These are phyloP conservation scores for Athalia circularis DNA, from an alignment of 2,888 invertebrate genomes.

Conservation along the genomic window DNA sequence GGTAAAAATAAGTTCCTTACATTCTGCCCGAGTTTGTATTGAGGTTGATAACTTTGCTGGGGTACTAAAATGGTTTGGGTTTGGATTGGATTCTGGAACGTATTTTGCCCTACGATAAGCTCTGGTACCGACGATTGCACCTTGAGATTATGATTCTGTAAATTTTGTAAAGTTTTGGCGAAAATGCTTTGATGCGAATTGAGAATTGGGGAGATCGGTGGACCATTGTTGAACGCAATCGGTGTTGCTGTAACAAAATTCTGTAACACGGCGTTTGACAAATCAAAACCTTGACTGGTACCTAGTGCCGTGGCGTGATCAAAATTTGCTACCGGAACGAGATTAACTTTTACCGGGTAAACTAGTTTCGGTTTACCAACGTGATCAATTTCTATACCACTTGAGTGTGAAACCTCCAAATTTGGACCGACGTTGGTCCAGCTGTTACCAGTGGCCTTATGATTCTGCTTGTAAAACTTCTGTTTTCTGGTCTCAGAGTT, in stretches of 20 bases:
- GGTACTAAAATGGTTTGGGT: constrained; percentile 62
- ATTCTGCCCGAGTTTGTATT: constrained; percentile 56
- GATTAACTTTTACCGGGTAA: constrained; percentile 66
- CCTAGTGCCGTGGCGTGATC: constrained; percentile 74
- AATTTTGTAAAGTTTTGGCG: constrained; percentile 47
- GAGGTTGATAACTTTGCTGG: constrained; percentile 52
- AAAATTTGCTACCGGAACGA: constrained; percentile 69
- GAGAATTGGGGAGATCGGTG: constrained; percentile 57
- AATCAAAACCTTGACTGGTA: constrained; percentile 74
- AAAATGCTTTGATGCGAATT: constrained; percentile 56
- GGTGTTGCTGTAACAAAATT: constrained; percentile 60
- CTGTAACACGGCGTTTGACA: constrained; percentile 71
- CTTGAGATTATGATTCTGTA: constrained; percentile 55
- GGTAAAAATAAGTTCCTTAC: constrained; percentile 59
- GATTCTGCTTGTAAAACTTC: constrained; percentile 49
- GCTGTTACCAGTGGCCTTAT: constrained; percentile 38
- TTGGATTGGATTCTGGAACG: constrained; percentile 63
- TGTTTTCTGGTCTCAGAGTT: constrained; percentile 46
- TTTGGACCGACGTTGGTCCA: constrained; percentile 69
- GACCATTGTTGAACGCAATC: constrained; percentile 29
- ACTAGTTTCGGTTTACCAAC: constrained; percentile 67
- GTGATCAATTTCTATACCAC: constrained; percentile 65
- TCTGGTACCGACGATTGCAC: constrained; percentile 63
- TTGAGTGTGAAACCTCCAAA: constrained; percentile 65
- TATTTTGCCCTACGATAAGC: constrained; percentile 68